Evolutionary conservation across 2,888 invertebrate genomes (phyloP), one percentile per base, ranked within the genome.

Genomic region (Mesorhabditis sp.): DNA sequence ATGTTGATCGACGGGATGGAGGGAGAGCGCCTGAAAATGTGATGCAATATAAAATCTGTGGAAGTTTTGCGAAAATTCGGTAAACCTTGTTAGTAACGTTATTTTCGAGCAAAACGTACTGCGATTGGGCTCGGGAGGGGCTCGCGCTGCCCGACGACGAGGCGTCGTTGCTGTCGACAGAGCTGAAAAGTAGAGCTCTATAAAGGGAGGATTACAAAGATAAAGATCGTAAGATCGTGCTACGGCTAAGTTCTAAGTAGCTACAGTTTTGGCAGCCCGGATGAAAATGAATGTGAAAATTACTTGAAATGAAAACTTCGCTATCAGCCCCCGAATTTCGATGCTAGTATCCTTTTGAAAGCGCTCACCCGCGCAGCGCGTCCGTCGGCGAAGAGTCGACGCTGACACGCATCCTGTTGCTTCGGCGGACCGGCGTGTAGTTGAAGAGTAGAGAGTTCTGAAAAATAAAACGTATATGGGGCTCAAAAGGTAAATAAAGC

Each of bases 131-230:
- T 50, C 58, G 7, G 7, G 58, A 50, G 1, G 58, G 58, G n/a
- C 58, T 50, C 1, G 58, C 58, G 10, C 10, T 13, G 58, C 58
- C 58, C 10, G 58, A 50, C 58, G 58, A 50, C 7, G 58, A 50
- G n/a, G 58, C 58, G n/a, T 50, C 58, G n/a, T 50, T 50, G 58
- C 58, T 50, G 58, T 50, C 58, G n/a, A 50, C 58, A 13, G 58
- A 50, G 7, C 58, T 50, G n/a, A 50, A 50, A 50, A 50, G 28
- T 28, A 28, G 28, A 28, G 28, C 28, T 28, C 28, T 28, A 28
- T 28, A 28, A 28, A 1, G 28, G 28, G 28, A 28, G 28, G 28
- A 28, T 28, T 28, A 28, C 1, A 28, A 28, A 28, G 28, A 28
- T 28, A 28, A 28, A 28, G 2, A 28, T 28, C 28, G 28, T 28